Percentiles rank a stretch among this genome's conserved stretches.
These are phyloP conservation scores for Rotaria macrura DNA, from an alignment of 2,888 invertebrate genomes.

Conservation along the genomic window DNA sequence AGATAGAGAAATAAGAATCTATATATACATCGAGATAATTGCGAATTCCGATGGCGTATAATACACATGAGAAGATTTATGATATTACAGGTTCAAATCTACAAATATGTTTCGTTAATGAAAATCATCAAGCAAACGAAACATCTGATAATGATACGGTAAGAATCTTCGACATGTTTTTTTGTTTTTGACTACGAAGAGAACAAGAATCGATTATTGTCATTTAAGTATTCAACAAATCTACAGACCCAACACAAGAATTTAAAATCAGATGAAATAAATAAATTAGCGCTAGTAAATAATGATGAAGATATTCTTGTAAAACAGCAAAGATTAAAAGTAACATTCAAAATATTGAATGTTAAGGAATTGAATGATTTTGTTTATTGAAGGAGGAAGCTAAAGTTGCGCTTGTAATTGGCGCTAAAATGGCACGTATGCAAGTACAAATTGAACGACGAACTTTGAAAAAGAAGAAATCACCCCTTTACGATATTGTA, in stretches of 20 bases:
- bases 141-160: background rate
- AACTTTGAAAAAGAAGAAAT: conserved; percentile 59
- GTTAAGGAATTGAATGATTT: conserved; percentile 52
- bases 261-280: background rate
- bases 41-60: conserved; percentile 55
- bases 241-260: background rate
- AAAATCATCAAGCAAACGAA: conserved; percentile 44
- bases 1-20: conserved; percentile 70
- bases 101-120: conserved; percentile 90
- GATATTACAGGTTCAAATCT: conserved; percentile 63
- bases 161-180: background rate
- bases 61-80: background rate
- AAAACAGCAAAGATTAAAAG: conserved; percentile 22
- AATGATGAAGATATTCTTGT: background rate
- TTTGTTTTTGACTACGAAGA: background rate
- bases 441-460: conserved; percentile 26
- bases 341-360: conserved; percentile 62
- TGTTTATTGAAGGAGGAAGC: conserved; percentile 61
- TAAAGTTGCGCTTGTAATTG: conserved; percentile 62
- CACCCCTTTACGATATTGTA: conserved; percentile 76
- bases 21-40: conserved; percentile 62
- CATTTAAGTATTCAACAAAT: background rate
- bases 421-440: conserved; percentile 17
- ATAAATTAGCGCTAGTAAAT: background rate
- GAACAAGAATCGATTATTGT: background rate